Conservation (phyloP, 2,888 invertebrate genomes). For the Tanypteryx hageni region DNA sequence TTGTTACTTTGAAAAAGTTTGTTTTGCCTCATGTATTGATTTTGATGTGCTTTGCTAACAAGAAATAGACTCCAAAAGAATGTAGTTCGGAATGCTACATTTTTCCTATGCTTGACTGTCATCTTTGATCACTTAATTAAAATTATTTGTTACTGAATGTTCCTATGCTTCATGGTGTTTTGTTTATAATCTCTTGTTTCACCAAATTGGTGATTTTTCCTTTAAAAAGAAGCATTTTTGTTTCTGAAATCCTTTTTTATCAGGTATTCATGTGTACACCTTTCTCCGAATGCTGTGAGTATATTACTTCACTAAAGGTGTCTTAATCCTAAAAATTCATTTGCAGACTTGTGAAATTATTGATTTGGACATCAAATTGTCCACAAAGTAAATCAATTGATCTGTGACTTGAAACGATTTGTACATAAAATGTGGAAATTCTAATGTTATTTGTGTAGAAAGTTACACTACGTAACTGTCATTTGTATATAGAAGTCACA, state of each 20-base stretch:
- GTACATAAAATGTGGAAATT: conserved; percentile 56
- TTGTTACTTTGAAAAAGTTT: neutral
- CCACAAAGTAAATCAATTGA: conserved; percentile 42
- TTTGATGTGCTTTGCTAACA: conserved; percentile 23
- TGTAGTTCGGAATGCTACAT: conserved; percentile 37
- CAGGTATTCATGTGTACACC: conserved; percentile 59
- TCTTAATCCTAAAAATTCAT: conserved; percentile 29
- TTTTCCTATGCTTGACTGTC: conserved; percentile 30
- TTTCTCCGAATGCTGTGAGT: conserved; percentile 57
- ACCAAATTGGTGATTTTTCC: conserved; percentile 64
- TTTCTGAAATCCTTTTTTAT: conserved; percentile 61
- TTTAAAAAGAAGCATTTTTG: conserved; percentile 62
- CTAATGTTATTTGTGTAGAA: conserved; percentile 53
- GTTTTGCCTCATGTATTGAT: neutral
- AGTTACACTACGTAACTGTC: conserved; percentile 54
- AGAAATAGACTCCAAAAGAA: conserved; percentile 25
- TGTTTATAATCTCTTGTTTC: conserved; percentile 63
- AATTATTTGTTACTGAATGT: conserved; percentile 62
- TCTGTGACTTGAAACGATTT: conserved; percentile 52
- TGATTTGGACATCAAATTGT: conserved; percentile 42
- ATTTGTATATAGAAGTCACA: conserved; percentile 60
- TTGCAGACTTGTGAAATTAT: conserved; percentile 59
- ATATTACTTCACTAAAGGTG: conserved; percentile 64
- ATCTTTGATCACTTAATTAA: conserved; percentile 45
- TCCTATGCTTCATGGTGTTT: conserved; percentile 62